Conservation (phyloP, 2,113 vertebrate species). For the Emydocephalus ijimae region DNA sequence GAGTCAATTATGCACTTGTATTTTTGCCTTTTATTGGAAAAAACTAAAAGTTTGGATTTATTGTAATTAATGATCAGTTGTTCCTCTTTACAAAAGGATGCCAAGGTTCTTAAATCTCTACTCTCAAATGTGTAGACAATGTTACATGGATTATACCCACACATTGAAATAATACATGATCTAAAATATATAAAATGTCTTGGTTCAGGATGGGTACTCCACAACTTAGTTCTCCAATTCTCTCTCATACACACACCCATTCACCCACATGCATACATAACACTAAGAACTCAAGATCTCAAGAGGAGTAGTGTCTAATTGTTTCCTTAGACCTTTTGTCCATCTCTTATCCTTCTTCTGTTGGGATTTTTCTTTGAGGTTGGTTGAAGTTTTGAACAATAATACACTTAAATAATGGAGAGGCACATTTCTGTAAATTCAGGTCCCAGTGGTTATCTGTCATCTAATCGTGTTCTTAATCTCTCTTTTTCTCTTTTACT, state of each 20-base stretch:
- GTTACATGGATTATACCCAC: background rate
- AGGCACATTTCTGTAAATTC: background rate
- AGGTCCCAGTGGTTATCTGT: background rate
- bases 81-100: background rate
- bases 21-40: background rate
- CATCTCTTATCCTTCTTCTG: too few species aligned
- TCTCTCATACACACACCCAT: too few species aligned
- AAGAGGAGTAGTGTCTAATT: background rate
- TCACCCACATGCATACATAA: too few species aligned
- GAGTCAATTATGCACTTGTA: background rate
- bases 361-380: background rate
- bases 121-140: background rate
- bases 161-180: background rate
- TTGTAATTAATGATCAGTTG: background rate
- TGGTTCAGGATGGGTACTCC: too few species aligned
- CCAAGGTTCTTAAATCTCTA: too few species aligned
- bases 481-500: background rate
- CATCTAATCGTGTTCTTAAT: background rate
- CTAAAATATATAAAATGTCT: background rate
- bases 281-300: background rate
- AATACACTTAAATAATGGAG: background rate
- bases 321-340: too few species aligned
- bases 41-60: background rate
- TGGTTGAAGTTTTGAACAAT: background rate
- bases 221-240: too few species aligned